phyloP scores from a whole-genome alignment of 2,113 vertebrate species.

The Phocoena phocoena region DNA sequence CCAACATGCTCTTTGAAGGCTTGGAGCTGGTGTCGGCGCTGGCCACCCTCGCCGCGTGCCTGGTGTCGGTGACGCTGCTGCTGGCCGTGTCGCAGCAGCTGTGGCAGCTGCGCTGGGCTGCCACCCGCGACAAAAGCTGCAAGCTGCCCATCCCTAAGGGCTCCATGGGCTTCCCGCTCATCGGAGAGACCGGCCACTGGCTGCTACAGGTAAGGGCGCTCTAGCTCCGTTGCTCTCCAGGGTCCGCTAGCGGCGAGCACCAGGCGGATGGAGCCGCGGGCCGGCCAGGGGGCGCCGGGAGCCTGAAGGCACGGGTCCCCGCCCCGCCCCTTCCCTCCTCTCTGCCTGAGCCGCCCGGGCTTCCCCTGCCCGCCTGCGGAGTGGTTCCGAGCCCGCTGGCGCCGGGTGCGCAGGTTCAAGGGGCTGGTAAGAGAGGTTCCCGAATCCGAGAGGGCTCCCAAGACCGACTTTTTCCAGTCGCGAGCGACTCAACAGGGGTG shows the following conservation, averaged over 20 bases:
- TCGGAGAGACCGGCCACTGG: conserved; percentile 99
- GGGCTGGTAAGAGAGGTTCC: neutral
- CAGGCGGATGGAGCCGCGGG: neutral
- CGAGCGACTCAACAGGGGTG: neutral
- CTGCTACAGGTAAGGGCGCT: conserved; percentile 94
- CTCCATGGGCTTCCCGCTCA: conserved; percentile 98
- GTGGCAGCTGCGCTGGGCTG: conserved; percentile 97
- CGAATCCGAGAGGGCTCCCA: neutral
- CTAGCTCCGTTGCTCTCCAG: conserved; percentile 35
- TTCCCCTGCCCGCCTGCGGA: conserved; percentile 23
- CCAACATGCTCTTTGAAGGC: conserved; percentile 93
- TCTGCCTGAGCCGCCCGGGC: neutral
- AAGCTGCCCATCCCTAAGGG: conserved; percentile 97
- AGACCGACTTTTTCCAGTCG: neutral
- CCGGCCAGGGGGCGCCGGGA: conserved; percentile 40
- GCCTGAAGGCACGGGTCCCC: neutral
- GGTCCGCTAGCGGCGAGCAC: conserved; percentile 33
- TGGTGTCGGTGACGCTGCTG: conserved; percentile 95
- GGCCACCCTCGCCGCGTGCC: conserved; percentile 95
- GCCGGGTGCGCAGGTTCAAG: neutral
- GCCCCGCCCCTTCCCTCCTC: conserved; percentile 37
- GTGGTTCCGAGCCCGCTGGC: neutral
- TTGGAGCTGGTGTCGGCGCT: conserved; percentile 96
- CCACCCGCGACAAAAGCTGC: conserved; percentile 96
- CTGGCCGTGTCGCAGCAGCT: conserved; percentile 96